A percentile compares a stretch with the other conserved stretches of the same genome.
Evolutionary conservation across 2,888 invertebrate genomes (phyloP).

Genomic region (Mellilla xanthometata): DNA sequence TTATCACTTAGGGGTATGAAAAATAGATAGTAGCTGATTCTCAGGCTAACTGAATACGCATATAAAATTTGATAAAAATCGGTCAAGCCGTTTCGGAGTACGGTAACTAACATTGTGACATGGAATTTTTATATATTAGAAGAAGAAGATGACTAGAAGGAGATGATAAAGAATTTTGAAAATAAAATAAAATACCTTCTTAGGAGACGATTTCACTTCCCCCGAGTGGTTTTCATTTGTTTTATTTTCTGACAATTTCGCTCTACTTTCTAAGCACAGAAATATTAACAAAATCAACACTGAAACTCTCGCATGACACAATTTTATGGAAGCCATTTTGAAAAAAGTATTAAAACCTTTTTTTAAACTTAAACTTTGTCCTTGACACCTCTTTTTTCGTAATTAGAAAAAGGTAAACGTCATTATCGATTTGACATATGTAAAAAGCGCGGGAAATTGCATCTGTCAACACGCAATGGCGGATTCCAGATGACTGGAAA

Average conservation of each 20-base stretch:
- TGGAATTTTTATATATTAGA: too few relatives aligned
- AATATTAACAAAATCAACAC: constrained; percentile 46
- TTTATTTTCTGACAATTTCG: constrained; percentile 46
- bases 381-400: constrained; percentile 9
- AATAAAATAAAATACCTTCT: constrained; percentile 36
- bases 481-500: constrained; percentile 57
- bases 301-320: constrained; percentile 30
- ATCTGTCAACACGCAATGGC: constrained; percentile 39
- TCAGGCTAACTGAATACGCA: too few relatives aligned
- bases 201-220: constrained; percentile 40
- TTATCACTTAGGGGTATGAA: too few relatives aligned
- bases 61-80: too few relatives aligned
- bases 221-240: constrained; percentile 39
- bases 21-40: too few relatives aligned
- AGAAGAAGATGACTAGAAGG: too few relatives aligned
- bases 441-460: constrained; percentile 39
- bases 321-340: constrained; percentile 38
- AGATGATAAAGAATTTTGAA: too few relatives aligned
- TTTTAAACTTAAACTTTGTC: not conserved
- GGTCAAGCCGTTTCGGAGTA: too few relatives aligned
- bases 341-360: too few relatives aligned
- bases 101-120: too few relatives aligned
- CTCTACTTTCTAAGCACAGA: constrained; percentile 42
- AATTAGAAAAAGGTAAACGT: constrained; percentile 16
- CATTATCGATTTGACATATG: constrained; percentile 32